Conservation (phyloP, 2,888 invertebrate species). For the Resseliella maxima region DNA sequence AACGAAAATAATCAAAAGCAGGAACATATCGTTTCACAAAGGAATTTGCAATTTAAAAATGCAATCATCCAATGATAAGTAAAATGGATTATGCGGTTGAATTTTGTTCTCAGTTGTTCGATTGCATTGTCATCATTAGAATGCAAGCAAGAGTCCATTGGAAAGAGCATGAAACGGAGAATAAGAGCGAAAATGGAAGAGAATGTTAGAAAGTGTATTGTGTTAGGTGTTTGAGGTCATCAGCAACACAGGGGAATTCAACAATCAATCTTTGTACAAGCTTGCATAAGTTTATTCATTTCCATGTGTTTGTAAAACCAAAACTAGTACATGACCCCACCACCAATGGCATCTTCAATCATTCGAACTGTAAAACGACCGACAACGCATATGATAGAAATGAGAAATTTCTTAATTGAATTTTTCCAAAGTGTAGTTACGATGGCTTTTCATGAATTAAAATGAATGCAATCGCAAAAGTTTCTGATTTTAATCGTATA, state of each 20-base stretch:
- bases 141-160: too few relatives aligned
- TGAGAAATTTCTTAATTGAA: conserved; percentile 17
- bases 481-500: not conserved
- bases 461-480: not conserved
- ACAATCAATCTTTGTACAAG: not conserved
- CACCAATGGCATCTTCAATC: conserved; percentile 13
- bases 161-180: not conserved
- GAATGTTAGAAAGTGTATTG: not conserved
- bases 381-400: not conserved
- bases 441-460: not conserved
- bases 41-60: conserved; percentile 34
- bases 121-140: too few relatives aligned
- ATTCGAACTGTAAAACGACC: not conserved
- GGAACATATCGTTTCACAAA: not conserved
- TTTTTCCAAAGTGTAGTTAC: conserved; percentile 10
- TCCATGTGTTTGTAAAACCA: conserved; percentile 6
- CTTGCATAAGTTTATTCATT: conserved; percentile 24
- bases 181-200: not conserved
- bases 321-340: not conserved
- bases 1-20: not conserved
- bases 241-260: conserved; percentile 1
- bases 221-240: not conserved
- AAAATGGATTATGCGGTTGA: conserved; percentile 35
- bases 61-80: conserved; percentile 39
- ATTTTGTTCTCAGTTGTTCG: not conserved